phyloP scores from a whole-genome alignment of 1,140 invertebrate species.

The Leptonema lineaticorne region DNA sequence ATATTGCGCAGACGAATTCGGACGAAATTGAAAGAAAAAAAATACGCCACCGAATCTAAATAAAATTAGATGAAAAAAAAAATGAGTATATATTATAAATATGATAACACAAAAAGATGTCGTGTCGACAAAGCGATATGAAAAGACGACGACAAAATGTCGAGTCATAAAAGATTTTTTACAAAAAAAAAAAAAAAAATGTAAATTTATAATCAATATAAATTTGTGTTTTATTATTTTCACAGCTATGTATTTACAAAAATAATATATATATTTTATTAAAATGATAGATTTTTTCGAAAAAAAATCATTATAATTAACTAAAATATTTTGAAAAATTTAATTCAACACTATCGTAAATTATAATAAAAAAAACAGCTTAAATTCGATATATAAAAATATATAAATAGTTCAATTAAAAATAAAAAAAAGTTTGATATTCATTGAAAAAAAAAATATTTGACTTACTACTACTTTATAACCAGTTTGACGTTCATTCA shows the following conservation, averaged over 20 bases:
- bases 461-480: neutral
- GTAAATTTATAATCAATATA: neutral
- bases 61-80: neutral
- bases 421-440: neutral
- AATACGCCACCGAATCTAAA: neutral
- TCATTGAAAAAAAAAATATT: neutral
- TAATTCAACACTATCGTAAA: neutral
- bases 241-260: no score
- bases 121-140: neutral
- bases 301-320: no score
- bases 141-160: neutral
- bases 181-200: slow-evolving; percentile 4
- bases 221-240: neutral
- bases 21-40: neutral
- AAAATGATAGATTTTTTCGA: no score
- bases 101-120: neutral
- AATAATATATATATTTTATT: no score
- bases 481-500: neutral
- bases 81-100: no score
- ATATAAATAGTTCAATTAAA: no score
- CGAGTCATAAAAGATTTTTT: neutral
- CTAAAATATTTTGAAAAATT: neutral
- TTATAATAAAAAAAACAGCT: no score
- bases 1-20: neutral
- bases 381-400: no score